Evolutionary conservation across 2,888 invertebrate species (phyloP), one percentile per base, ranked within the genome.

Genomic region (Geotrupes spiniger): DNA sequence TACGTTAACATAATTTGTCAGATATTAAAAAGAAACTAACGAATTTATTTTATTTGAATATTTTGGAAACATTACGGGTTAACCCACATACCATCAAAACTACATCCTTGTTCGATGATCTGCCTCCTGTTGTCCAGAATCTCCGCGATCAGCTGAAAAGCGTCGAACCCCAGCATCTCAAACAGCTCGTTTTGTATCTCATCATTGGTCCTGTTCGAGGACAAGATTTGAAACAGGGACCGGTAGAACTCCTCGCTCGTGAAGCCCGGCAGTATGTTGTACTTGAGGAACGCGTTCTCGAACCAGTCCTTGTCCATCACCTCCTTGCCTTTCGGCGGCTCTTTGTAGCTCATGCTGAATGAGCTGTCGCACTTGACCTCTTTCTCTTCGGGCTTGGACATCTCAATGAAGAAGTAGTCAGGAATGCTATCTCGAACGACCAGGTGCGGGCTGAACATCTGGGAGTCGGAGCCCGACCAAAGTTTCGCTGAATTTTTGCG

Each of bases 141-240:
- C 48, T 67, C 65, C 15, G 60, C 64, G 28, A 73, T 61, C 45
- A 72, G 63, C 52, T 71, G 71, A 51, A 73, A 70, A 16, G 68
- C 59, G 58, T 94, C 91, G 69, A 88, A 92, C 0, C 97, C 97
- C 15, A 94, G 77, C 2, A 95, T 74, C 62, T 97, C 96, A 70
- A 94, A 88, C 12, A 97, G 74, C 71, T 90, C 89, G 64, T 86
- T 87, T 68, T 91, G 86, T 51, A 91, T 73, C 61, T 87, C 88
- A 39, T 71, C 64, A 43, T 66, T 65, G 8, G 65, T 63, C 53
- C 63, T 67, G 21, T 52, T 55, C 1, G 68, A 69, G 54, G 81
- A 81, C 0, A 91, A 70, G 51, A 83, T 75, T 0, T 76, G 76
- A 14, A 82, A 73, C 14, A 87, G 74, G 1, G 79, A 78, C 49